Base-by-base conservation (phyloP, 2,797 vertebrate genomes). In the Coregonus ussuriensis region DNA sequence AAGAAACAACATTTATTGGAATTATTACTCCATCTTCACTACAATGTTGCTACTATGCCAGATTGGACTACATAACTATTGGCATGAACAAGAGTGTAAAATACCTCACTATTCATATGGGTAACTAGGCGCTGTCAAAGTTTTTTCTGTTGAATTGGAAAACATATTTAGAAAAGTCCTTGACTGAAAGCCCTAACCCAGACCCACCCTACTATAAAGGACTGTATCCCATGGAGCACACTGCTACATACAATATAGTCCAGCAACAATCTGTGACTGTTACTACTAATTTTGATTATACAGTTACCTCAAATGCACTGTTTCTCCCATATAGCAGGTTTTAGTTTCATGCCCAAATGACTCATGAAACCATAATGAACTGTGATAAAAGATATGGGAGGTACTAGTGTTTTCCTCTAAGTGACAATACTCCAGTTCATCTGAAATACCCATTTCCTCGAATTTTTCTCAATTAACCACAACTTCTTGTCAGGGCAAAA, bases 371-470 rank as follows among this genome's bases (percentile, higher is more conserved):
- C 21, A 67, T 35, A 67, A 67, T 67, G 13, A 15, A 67, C 14
- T 11, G 31, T 16, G 29, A 67, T 75, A 35, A 65, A 54, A 69
- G 74, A 73, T 72, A 77, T n/a, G 0, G 79, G 56, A 72, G 53
- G 21, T 25, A 11, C 59, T 63, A 63, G 59, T 25, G 72, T 75
- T 82, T 82, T 37, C 74, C 15, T 76, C 16, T 59, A 73, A 76
- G 54, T 72, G 75, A 81, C 71, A 67, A 7, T 47, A 4, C 41
- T 74, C 78, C 62, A 51, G 54, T 51, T 65, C 71, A 52, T n/a
- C 2, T 82, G 51, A 75, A 77, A 84, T 54, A 41, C 13, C 51
- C 71, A 78, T 78, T 86, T 83, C 71, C 75, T 83, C 41, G 59
- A 67, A 9, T 33, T 82, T 54, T 73, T 74, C 65, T 76, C 63